Percentiles rank a stretch among this genome's conserved stretches.
Conservation (phyloP, 1,140 invertebrate species). For the Pomacea maculata region DNA sequence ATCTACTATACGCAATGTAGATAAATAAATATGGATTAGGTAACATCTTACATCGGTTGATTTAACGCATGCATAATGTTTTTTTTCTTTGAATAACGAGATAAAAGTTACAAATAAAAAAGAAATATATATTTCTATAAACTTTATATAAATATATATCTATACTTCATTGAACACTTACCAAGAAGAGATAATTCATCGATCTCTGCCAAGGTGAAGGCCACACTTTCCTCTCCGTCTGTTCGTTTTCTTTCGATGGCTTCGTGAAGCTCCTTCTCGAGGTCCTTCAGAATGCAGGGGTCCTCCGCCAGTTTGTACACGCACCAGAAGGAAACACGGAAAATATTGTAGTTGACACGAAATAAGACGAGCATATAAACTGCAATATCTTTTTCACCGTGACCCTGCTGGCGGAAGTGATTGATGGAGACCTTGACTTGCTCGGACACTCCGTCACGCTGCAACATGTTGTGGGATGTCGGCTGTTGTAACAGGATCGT, state of each 20-base stretch:
- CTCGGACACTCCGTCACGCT: conserved; percentile 55
- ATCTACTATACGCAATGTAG: too few species aligned
- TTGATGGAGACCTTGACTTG: conserved; percentile 60
- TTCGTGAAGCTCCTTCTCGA: conserved; percentile 48
- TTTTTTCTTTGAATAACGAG: too few species aligned
- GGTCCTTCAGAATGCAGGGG: conserved; percentile 43
- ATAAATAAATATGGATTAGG: too few species aligned
- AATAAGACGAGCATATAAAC: conserved; percentile 65
- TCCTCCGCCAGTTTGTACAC: conserved; percentile 57
- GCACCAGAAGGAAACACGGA: conserved; percentile 60
- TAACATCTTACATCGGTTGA: too few species aligned
- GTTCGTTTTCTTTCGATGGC: conserved; percentile 37
- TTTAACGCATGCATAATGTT: too few species aligned
- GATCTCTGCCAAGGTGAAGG: conserved; percentile 57
- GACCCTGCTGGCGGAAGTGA: conserved; percentile 54
- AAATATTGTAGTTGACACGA: conserved; percentile 66
- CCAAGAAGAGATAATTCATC: conserved; percentile 57
- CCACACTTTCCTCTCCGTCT: conserved; percentile 38
- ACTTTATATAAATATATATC: too few species aligned
- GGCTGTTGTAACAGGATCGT: conserved; percentile 55
- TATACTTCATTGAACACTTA: conserved; percentile 34
- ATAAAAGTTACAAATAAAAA: too few species aligned
- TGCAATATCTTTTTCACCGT: conserved; percentile 60
- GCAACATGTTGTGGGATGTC: conserved; percentile 49
- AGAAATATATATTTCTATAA: too few species aligned